Evolutionary conservation across 2,888 invertebrate genomes (phyloP).

Genomic region (Drosophila differens): DNA sequence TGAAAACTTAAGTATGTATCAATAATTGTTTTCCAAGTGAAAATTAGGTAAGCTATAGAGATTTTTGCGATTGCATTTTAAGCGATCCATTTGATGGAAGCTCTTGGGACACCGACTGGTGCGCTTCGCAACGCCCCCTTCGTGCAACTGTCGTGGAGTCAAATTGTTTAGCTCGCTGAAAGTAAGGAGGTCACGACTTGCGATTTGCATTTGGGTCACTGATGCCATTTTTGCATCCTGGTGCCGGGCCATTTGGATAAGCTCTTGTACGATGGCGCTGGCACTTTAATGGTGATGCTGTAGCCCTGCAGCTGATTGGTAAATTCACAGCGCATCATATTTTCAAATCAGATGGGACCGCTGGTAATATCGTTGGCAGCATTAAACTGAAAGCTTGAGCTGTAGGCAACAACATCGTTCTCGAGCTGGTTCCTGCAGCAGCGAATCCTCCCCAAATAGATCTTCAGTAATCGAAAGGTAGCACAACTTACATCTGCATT

Average conservation of each 20-base stretch:
- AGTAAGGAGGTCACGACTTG: neutral
- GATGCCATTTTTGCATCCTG: constrained; percentile 7
- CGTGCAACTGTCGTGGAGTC: no score
- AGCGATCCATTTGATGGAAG: no score
- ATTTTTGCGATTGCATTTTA: no score
- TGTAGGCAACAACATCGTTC: constrained; percentile 76
- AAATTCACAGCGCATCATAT: constrained; percentile 79
- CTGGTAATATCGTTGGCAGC: constrained; percentile 81
- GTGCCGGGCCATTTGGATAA: neutral
- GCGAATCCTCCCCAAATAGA: constrained; percentile 82
- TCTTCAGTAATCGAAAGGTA: constrained; percentile 79
- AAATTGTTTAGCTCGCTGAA: no score
- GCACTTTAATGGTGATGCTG: constrained; percentile 76
- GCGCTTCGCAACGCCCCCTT: neutral
- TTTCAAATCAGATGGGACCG: constrained; percentile 84
- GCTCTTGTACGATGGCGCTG: constrained; percentile 36
- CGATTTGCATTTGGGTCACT: no score
- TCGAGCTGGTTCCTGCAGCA: constrained; percentile 79
- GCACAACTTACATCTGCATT: constrained; percentile 18
- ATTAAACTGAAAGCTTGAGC: constrained; percentile 65
- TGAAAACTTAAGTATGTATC: no score
- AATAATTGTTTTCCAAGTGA: no score
- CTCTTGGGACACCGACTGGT: no score
- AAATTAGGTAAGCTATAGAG: no score
- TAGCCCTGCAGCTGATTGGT: constrained; percentile 84